Conservation (phyloP, 1,140 invertebrate genomes). For the Drosophila parvula region DNA sequence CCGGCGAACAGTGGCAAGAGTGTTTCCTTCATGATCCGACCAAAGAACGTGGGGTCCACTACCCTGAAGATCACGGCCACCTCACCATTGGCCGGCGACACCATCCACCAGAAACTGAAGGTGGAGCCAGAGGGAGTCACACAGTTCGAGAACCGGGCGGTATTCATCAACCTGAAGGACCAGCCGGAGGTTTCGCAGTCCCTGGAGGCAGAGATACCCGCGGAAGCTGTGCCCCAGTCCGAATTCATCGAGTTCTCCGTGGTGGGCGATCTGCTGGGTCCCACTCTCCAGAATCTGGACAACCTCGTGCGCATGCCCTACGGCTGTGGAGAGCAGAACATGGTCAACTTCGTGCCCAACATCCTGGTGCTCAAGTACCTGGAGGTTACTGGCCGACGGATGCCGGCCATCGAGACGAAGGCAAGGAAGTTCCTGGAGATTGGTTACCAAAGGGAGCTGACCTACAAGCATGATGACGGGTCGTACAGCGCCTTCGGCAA, state of each 20-base stretch:
- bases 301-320: slow-evolving; percentile 93
- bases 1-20: too few relatives aligned
- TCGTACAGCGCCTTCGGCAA: slow-evolving; percentile 98
- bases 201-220: slow-evolving; percentile 88
- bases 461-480: slow-evolving; percentile 94
- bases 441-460: slow-evolving; percentile 97
- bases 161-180: slow-evolving; percentile 90
- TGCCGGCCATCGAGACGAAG: slow-evolving; percentile 84
- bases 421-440: slow-evolving; percentile 91
- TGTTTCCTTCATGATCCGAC: too few relatives aligned
- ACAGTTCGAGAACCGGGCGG: slow-evolving; percentile 90
- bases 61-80: slow-evolving; percentile 90
- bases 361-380: slow-evolving; percentile 93
- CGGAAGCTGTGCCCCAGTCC: slow-evolving; percentile 89
- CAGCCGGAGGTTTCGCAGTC: slow-evolving; percentile 84
- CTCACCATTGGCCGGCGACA: slow-evolving; percentile 89
- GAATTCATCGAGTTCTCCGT: slow-evolving; percentile 89
- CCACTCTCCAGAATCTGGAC: slow-evolving; percentile 90
- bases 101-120: slow-evolving; percentile 88
- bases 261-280: slow-evolving; percentile 91
- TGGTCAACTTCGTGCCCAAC: slow-evolving; percentile 96
- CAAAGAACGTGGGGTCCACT: too few relatives aligned
- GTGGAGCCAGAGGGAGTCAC: slow-evolving; percentile 93
- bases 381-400: slow-evolving; percentile 63
- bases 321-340: slow-evolving; percentile 98